Conservation (phyloP, 2,113 vertebrate species). For the Dermatemys mawii region DNA sequence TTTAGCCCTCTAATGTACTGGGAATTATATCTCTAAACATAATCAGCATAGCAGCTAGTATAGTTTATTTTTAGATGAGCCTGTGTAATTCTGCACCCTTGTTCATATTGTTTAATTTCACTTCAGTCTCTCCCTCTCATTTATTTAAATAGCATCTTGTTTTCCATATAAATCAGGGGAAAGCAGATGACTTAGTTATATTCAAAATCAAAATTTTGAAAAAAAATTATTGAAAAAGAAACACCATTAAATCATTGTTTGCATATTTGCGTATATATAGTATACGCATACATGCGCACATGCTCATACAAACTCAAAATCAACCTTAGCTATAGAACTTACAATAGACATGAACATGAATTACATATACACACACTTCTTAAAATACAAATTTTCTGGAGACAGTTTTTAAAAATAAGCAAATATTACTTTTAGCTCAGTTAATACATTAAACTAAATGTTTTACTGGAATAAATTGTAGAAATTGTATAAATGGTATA, state of each 20-base stretch:
- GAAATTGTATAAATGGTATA: neutral
- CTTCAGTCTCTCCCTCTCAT: constrained; percentile 26
- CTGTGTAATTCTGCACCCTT: constrained; percentile 50
- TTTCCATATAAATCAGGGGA: neutral
- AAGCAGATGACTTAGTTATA: neutral
- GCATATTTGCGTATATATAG: neutral
- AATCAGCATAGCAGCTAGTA: constrained; percentile 60
- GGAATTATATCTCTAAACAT: constrained; percentile 61
- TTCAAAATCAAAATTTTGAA: neutral
- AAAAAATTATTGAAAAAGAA: neutral
- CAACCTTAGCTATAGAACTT: neutral
- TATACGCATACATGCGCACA: neutral
- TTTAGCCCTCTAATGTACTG: constrained; percentile 68
- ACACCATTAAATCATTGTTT: neutral
- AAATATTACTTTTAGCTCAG: rapidly evolving
- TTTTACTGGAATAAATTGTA: neutral
- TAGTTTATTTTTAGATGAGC: constrained; percentile 60
- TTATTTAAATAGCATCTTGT: constrained; percentile 51
- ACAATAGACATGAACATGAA: neutral
- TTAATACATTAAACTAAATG: neutral
- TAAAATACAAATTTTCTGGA: neutral
- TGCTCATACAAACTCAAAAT: neutral
- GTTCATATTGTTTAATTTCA: constrained; percentile 62
- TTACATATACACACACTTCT: neutral
- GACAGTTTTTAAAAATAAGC: neutral